phyloP scores from a whole-genome alignment of 2,797 vertebrate species.

The Spatula clypeata region DNA sequence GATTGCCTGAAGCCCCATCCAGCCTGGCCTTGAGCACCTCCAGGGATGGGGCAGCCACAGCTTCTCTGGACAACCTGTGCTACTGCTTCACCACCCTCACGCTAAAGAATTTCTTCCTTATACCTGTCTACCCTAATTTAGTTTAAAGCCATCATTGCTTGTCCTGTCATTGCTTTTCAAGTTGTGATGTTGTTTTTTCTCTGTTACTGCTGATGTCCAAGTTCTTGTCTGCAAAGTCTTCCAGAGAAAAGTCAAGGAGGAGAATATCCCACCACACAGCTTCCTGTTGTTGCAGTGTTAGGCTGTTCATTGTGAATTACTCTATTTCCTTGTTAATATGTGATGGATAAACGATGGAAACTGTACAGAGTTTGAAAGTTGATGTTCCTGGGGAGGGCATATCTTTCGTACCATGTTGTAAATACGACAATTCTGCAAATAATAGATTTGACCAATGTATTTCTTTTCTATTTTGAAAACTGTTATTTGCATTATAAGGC shows the following conservation, averaged over 20 bases:
- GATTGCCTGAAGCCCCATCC: no score
- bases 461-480: neutral
- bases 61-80: no score
- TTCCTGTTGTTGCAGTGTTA: neutral
- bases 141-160: no score
- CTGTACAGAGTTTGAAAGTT: fast-evolving
- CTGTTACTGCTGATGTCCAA: neutral
- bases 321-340: neutral
- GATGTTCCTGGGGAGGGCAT: neutral
- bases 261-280: neutral
- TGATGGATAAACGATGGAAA: neutral
- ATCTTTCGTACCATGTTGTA: neutral
- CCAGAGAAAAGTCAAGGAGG: neutral
- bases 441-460: neutral
- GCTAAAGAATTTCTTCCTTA: no score
- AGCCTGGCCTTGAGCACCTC: no score
- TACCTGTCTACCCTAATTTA: no score
- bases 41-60: no score
- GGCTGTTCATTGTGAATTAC: neutral
- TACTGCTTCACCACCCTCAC: no score
- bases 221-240: neutral
- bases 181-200: neutral
- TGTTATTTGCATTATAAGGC: neutral
- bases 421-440: neutral
- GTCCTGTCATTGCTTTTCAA: neutral